A percentile compares a stretch with the other conserved stretches of the same genome.
These are phyloP conservation scores for Theristus sp. DNA, from an alignment of 2,888 invertebrate species.

Conservation along the genomic window DNA sequence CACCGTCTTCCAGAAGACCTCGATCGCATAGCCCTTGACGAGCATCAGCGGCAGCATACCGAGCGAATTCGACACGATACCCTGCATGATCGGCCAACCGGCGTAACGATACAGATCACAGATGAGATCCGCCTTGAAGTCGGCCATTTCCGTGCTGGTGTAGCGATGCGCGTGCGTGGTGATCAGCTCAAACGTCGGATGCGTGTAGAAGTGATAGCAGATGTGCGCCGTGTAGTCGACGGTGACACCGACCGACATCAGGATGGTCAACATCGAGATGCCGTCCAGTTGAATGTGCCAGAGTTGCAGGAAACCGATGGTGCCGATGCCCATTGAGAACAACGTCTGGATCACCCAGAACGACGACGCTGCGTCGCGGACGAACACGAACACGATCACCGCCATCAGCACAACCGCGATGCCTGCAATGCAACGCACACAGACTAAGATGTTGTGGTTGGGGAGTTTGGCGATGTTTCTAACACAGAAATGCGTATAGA, in stretches of 20 bases:
- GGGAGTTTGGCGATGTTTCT: no score
- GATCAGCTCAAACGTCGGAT: not conserved
- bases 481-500: no score
- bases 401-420: not conserved
- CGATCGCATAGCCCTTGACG: not conserved
- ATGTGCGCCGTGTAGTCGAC: not conserved
- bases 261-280: not conserved
- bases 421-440: not conserved
- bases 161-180: not conserved
- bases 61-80: not conserved
- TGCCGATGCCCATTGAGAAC: not conserved
- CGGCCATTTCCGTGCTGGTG: not conserved
- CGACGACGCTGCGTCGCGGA: not conserved
- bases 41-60: not conserved
- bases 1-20: not conserved
- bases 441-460: no score
- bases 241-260: not conserved
- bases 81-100: not conserved
- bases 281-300: not conserved
- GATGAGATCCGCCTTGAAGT: not conserved
- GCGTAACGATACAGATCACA: not conserved
- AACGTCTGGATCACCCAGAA: not conserved
- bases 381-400: not conserved
- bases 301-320: not conserved
- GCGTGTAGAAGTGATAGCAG: slow-evolving; percentile 1